phyloP scores from a whole-genome alignment of 2,113 vertebrate species.

The Nansenia antarctica region DNA sequence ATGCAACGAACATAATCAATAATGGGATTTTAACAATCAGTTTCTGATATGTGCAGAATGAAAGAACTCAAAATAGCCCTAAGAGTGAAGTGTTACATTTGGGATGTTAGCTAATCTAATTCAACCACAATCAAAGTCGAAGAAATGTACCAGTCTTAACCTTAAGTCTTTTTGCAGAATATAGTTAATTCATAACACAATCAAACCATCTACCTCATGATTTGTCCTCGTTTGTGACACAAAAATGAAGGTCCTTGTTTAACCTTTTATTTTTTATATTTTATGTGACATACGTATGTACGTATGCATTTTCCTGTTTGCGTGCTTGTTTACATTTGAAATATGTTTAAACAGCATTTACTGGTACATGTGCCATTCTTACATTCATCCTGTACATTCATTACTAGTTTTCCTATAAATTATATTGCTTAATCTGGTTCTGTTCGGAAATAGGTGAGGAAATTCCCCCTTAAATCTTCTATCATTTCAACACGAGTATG shows the following conservation, averaged over 20 bases:
- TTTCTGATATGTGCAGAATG: too few relatives aligned
- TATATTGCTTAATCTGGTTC: background rate
- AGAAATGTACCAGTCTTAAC: too few relatives aligned
- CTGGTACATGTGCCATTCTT: conserved; percentile 31
- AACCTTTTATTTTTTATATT: background rate
- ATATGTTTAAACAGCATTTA: background rate
- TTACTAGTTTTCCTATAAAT: background rate
- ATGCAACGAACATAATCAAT: too few relatives aligned
- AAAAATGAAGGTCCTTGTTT: background rate
- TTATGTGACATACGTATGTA: background rate
- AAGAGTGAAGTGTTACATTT: too few relatives aligned
- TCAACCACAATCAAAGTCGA: too few relatives aligned
- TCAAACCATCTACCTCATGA: conserved; percentile 40
- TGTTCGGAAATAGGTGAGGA: background rate
- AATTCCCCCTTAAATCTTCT: too few relatives aligned
- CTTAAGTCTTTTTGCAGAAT: too few relatives aligned
- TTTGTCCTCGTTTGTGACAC: conserved; percentile 2
- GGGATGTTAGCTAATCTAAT: too few relatives aligned
- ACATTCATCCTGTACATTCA: too few relatives aligned
- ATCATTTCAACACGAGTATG: too few relatives aligned
- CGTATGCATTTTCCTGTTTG: background rate
- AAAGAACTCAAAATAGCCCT: too few relatives aligned
- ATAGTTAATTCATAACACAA: background rate
- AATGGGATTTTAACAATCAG: too few relatives aligned
- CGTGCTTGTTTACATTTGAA: conserved; percentile 9